These are phyloP conservation scores for Silurus meridionalis DNA, from an alignment of 2,113 vertebrate species.

Conservation along the genomic window DNA sequence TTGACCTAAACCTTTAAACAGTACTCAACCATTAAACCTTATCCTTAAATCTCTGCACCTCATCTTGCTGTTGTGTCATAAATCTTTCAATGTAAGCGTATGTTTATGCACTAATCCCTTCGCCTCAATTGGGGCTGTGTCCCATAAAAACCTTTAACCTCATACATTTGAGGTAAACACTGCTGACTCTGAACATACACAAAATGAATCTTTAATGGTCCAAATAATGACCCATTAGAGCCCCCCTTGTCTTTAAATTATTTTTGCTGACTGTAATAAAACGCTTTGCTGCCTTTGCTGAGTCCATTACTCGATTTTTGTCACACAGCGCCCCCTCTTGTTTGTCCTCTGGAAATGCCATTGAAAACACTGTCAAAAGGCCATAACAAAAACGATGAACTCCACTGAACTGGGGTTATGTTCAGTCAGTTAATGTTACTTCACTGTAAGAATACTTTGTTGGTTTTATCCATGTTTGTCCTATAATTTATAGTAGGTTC, in stretches of 20 bases:
- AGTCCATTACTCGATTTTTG: conserved; percentile 2
- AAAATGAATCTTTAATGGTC: conserved; percentile 19
- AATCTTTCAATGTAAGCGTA: not conserved
- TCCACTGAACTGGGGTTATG: not conserved
- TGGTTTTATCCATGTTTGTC: not conserved
- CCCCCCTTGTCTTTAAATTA: not conserved
- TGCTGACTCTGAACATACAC: conserved; percentile 3
- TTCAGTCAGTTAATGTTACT: not conserved
- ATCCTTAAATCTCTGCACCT: not conserved
- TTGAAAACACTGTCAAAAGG: not conserved
- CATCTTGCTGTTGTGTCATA: not conserved
- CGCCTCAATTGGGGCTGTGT: not conserved
- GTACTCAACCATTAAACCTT: not conserved
- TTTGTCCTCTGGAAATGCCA: not conserved
- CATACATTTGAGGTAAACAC: not conserved
- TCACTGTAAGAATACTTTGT: not conserved
- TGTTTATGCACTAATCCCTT: not conserved
- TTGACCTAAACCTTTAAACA: not conserved
- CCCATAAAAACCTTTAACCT: not conserved
- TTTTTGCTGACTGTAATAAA: conserved; percentile 16
- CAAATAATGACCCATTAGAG: conserved; percentile 9
- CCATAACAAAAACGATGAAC: not conserved
- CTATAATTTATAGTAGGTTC: not conserved
- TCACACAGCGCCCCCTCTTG: conserved; percentile 33
- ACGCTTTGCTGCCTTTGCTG: not conserved